Evolutionary conservation across 2,113 vertebrate genomes (phyloP).

Genomic region (Hylia prasina): DNA sequence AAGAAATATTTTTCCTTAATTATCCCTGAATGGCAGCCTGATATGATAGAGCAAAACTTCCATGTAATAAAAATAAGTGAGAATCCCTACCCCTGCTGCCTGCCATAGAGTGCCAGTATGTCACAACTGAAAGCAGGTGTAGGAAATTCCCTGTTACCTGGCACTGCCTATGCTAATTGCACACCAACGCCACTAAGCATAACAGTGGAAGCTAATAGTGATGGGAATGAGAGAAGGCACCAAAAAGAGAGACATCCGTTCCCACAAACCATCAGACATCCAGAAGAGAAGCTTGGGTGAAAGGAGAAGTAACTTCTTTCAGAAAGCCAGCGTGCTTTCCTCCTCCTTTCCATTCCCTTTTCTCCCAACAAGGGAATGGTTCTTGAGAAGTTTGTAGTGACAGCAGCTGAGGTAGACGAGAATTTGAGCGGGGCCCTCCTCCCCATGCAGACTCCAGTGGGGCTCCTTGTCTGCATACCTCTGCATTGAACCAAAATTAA

Average conservation of each 20-base stretch:
- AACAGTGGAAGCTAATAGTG: neutral
- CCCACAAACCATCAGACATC: neutral
- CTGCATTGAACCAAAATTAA: slow-evolving; percentile 4
- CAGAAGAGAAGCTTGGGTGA: neutral
- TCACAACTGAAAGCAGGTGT: neutral
- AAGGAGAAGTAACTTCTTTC: neutral
- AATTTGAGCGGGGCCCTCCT: neutral
- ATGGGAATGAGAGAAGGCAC: neutral
- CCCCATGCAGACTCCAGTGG: neutral
- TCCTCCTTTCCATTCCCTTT: neutral
- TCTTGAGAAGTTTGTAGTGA: neutral
- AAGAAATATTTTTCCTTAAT: slow-evolving; percentile 11
- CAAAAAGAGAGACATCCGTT: neutral
- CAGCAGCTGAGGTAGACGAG: neutral
- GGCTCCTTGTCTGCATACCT: neutral
- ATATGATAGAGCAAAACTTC: slow-evolving; percentile 11
- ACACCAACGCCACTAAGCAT: neutral
- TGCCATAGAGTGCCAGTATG: neutral
- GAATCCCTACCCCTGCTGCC: neutral
- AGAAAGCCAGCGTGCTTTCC: neutral
- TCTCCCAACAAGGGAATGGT: neutral
- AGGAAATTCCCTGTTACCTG: neutral
- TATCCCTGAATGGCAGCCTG: neutral
- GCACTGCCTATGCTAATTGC: neutral
- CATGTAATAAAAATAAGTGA: slow-evolving; percentile 34